Evolutionary conservation across 2,113 vertebrate species (phyloP).

Genomic region (Apodemus speciosus): DNA sequence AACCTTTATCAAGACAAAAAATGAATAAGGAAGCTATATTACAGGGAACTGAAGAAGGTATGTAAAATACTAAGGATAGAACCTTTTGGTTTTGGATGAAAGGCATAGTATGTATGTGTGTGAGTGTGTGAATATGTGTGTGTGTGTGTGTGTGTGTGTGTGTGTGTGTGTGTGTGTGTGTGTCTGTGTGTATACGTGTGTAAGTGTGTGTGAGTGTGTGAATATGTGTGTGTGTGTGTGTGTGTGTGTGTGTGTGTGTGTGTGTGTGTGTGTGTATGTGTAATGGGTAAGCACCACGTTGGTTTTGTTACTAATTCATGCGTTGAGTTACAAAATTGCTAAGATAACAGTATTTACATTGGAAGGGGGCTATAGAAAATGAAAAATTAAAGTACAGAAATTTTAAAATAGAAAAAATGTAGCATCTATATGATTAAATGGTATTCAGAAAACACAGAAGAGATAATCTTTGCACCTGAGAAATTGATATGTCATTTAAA

Average conservation of each 20-base stretch:
- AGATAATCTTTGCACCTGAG: not conserved
- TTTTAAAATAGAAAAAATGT: not conserved
- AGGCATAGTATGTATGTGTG: too few species aligned
- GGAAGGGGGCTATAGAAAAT: not conserved
- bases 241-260: too few species aligned
- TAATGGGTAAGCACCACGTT: not conserved
- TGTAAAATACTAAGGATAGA: not conserved
- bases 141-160: too few species aligned
- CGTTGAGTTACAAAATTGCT: not conserved
- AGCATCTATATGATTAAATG: not conserved
- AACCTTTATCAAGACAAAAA: not conserved
- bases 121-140: too few species aligned
- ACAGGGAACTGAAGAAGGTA: not conserved
- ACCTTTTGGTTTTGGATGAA: not conserved
- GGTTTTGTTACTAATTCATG: not conserved
- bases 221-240: too few species aligned
- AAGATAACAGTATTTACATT: not conserved
- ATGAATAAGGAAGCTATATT: not conserved
- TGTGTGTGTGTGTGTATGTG: not conserved
- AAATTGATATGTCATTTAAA: not conserved
- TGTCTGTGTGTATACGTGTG: not conserved
- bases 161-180: not conserved
- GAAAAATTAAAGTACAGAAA: not conserved
- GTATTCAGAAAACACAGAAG: not conserved
- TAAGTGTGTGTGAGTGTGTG: too few species aligned